phyloP scores from a whole-genome alignment of 2,797 vertebrate species.

The Acestrorhynchus altus region DNA sequence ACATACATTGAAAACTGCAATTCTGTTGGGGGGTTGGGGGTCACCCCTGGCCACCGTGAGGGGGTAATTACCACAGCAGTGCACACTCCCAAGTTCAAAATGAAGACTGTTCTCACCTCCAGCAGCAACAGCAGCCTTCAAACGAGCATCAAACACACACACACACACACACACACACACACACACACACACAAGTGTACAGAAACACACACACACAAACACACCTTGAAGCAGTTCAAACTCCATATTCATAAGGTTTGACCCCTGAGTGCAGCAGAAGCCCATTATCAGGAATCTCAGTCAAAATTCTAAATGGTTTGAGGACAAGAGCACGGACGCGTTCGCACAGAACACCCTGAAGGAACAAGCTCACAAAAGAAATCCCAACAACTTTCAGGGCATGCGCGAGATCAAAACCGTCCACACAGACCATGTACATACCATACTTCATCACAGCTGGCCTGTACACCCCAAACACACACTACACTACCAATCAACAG shows the following conservation, averaged over 20 bases:
- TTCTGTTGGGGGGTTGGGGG: slow-evolving; percentile 33
- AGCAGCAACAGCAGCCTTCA: slow-evolving; percentile 55
- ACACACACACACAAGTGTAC: slow-evolving; percentile 43
- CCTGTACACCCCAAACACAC: background rate
- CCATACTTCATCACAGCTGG: background rate
- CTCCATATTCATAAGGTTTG: slow-evolving; percentile 77
- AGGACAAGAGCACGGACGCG: slow-evolving; percentile 63
- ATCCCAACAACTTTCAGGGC: slow-evolving; percentile 19
- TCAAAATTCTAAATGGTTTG: slow-evolving; percentile 69
- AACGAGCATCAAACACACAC: slow-evolving; percentile 48
- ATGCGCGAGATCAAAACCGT: background rate
- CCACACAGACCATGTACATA: background rate
- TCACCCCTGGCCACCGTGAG: slow-evolving; percentile 53
- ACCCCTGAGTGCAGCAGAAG: slow-evolving; percentile 66
- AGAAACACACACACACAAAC: slow-evolving; percentile 45
- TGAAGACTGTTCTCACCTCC: slow-evolving; percentile 47
- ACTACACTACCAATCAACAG: background rate
- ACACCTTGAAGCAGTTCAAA: slow-evolving; percentile 74
- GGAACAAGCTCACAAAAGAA: slow-evolving; percentile 33
- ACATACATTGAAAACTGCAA: slow-evolving; percentile 10
- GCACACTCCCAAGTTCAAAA: slow-evolving; percentile 55
- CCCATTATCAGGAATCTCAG: slow-evolving; percentile 64
- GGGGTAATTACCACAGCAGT: slow-evolving; percentile 56
- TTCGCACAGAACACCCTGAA: slow-evolving; percentile 36
- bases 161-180: slow-evolving; percentile 31